These are phyloP conservation scores for Zophobas atratus DNA, from an alignment of 1,140 invertebrate species.

Conservation along the genomic window DNA sequence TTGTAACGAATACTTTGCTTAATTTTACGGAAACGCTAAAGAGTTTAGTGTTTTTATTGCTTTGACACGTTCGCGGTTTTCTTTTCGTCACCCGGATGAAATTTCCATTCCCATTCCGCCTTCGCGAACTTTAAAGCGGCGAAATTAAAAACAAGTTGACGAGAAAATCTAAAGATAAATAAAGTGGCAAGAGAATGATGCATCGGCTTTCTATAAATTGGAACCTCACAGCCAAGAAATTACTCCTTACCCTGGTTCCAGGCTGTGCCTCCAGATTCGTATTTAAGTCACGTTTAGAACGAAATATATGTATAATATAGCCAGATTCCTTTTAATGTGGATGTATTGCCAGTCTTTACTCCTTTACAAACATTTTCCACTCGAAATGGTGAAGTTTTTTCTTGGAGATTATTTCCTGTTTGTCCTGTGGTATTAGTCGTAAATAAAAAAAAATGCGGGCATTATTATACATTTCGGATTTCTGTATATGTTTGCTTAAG, in stretches of 20 bases:
- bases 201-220: slow-evolving; percentile 54
- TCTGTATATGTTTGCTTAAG: no score
- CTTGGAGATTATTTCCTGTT: no score
- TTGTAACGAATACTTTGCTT: slow-evolving; percentile 50
- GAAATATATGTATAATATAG: no score
- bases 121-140: not conserved
- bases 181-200: slow-evolving; percentile 51
- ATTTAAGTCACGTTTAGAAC: slow-evolving; percentile 56
- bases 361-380: no score
- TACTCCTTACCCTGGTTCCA: slow-evolving; percentile 50
- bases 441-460: no score
- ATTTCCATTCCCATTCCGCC: slow-evolving; percentile 17
- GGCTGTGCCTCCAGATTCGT: slow-evolving; percentile 34
- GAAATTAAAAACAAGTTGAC: slow-evolving; percentile 35
- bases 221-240: slow-evolving; percentile 50
- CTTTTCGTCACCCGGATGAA: slow-evolving; percentile 3
- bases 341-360: no score
- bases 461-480: no score
- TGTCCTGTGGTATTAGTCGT: no score
- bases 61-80: slow-evolving; percentile 34
- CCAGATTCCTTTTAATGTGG: no score
- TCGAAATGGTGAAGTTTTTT: no score
- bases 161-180: slow-evolving; percentile 41
- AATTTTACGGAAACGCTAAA: slow-evolving; percentile 52
- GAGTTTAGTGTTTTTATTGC: slow-evolving; percentile 45